Base-by-base conservation (phyloP, 2,888 invertebrate genomes). In the Ophion costatus region DNA sequence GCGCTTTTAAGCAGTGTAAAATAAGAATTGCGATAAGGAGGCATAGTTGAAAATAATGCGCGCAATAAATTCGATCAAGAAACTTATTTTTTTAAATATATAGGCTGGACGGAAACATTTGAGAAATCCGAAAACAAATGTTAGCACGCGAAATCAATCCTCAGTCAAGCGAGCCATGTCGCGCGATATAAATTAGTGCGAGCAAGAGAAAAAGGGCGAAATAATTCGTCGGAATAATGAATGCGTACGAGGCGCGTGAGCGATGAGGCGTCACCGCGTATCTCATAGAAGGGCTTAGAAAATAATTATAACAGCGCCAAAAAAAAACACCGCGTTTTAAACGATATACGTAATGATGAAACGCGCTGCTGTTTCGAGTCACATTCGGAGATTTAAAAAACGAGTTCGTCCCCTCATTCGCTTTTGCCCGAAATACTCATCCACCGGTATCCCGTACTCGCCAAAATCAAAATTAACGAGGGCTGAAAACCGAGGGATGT, bases 321-420 rank as follows among this genome's bases (percentile, higher is more conserved):
- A 61, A 59, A 74, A 61, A 42, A 61, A 38, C 22, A 24, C 9
- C 1, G 42, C 59, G 56, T 57, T 69, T 69, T 59, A 77, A 45
- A 77, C 67, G 67, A 77, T 59, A 42, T 69, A 74, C 59, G 77
- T 63, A 81, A 84, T 59, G 67, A 51, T 74, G 81, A 51, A 81
- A 78, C 29, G 33, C 66, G 61, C 83, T 73, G 76, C 80, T 76
- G 80, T 83, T 80, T 56, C 66, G 75, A 70, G 51, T 42, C 67
- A 67, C 61, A 56, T 64, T 56, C 56, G 42, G 67, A 56, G 83
- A 67, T 77, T 80, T 73, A 22, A 80, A 84, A 83, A 87, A 87
- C 83, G 86, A 87, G 84, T 80, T 56, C 85, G 89, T 88, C 87
- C 77, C 63, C 22, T 51, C 86, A 82, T 87, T 88, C 86, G 87